Conservation (phyloP, 2,113 vertebrate genomes). For the Alosa alosa region DNA sequence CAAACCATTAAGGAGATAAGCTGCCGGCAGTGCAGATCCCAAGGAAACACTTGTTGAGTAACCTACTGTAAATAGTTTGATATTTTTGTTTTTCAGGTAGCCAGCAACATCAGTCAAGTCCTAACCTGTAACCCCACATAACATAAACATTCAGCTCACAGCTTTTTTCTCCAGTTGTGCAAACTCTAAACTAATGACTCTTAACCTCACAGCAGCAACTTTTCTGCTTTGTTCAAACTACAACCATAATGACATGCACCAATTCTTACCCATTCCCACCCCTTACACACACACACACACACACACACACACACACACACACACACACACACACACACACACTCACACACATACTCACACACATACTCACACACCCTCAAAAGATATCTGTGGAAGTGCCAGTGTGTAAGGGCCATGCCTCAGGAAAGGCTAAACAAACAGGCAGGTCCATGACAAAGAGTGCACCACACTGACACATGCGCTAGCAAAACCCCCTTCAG, state of each 20-base stretch:
- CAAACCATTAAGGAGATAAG: neutral
- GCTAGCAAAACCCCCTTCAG: slow-evolving; percentile 58
- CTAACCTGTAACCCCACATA: neutral
- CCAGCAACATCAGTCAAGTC: slow-evolving; percentile 51
- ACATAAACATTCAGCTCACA: neutral
- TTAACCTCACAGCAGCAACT: neutral
- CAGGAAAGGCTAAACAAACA: slow-evolving; percentile 71
- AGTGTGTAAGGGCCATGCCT: neutral
- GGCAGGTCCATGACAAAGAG: slow-evolving; percentile 63
- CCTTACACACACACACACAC: neutral
- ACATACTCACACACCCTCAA: neutral
- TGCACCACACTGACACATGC: slow-evolving; percentile 64
- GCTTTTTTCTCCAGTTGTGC: no score
- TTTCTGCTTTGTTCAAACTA: neutral
- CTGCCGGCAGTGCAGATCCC: slow-evolving; percentile 57
- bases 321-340: neutral
- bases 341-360: neutral
- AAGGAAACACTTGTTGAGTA: slow-evolving; percentile 62
- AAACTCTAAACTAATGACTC: no score
- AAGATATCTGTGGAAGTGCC: neutral
- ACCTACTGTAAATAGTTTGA: slow-evolving; percentile 58
- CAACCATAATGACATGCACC: neutral
- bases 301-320: neutral
- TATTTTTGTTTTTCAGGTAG: slow-evolving; percentile 54
- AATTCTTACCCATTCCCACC: neutral